Percentiles rank a stretch among this genome's conserved stretches.
Conservation (phyloP, 2,797 vertebrate genomes). For the Lepilemur ruficaudatus region DNA sequence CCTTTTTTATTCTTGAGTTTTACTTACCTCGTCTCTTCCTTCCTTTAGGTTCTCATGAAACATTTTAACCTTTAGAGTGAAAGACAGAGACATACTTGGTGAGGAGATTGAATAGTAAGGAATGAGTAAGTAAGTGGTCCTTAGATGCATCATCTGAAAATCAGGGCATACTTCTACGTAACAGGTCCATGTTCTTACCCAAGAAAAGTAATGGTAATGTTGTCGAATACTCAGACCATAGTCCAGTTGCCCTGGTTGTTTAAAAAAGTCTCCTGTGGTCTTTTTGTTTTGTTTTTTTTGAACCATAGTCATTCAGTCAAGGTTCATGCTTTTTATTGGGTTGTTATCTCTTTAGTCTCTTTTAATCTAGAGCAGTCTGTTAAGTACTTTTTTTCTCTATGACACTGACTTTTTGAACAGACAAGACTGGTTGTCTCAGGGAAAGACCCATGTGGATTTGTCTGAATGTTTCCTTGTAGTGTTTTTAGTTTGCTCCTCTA, state of each 20-base stretch:
- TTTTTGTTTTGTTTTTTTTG: neutral
- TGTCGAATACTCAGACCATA: neutral
- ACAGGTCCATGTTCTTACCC: neutral
- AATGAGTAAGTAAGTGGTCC: neutral
- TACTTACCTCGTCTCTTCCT: neutral
- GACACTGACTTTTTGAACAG: neutral
- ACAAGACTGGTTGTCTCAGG: neutral
- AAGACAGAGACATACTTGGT: neutral
- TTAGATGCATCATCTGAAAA: neutral
- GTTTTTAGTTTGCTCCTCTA: neutral
- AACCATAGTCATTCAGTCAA: neutral
- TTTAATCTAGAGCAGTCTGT: neutral
- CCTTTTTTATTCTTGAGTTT: neutral
- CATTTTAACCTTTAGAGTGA: neutral
- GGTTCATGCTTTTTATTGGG: neutral
- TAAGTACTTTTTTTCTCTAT: neutral
- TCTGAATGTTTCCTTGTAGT: neutral
- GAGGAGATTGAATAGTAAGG: neutral
- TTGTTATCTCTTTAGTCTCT: neutral
- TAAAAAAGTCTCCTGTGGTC: neutral
- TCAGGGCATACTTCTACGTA: neutral
- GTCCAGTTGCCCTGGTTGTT: neutral
- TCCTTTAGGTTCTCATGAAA: neutral
- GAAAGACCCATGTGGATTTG: neutral
- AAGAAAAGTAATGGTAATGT: neutral